Conservation (phyloP, 2,797 vertebrate genomes). For the Steatocranus sp. region DNA sequence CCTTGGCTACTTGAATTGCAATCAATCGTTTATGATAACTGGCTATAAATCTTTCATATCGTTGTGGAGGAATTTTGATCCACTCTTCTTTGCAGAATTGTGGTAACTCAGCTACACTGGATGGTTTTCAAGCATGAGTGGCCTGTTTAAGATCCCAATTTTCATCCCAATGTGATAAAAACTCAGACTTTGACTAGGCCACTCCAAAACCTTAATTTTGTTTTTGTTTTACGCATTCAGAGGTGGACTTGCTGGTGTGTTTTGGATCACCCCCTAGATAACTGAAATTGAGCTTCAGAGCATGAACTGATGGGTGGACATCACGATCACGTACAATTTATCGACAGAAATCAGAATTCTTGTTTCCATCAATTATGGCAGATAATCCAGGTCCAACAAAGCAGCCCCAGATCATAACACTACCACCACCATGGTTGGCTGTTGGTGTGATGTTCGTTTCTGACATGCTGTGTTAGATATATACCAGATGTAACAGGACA, state of each 20-base stretch:
- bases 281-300: neutral
- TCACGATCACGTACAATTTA: neutral
- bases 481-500: neutral
- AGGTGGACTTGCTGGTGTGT: neutral
- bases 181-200: neutral
- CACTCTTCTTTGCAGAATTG: neutral
- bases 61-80: neutral
- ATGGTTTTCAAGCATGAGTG: neutral
- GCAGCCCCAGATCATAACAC: neutral
- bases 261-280: neutral
- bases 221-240: neutral
- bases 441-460: neutral
- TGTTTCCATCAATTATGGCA: neutral
- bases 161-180: neutral
- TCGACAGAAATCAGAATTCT: neutral
- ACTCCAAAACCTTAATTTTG: neutral
- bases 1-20: neutral
- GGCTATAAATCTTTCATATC: neutral
- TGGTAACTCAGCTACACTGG: neutral
- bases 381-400: neutral
- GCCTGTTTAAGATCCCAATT: neutral
- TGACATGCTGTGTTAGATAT: neutral
- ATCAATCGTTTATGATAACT: neutral
- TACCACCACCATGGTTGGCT: neutral
- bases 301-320: neutral